A percentile compares a stretch with the other conserved stretches of the same genome.
These are phyloP conservation scores for Thamnophis sirtalis DNA, from an alignment of 2,113 vertebrate genomes.

Conservation along the genomic window DNA sequence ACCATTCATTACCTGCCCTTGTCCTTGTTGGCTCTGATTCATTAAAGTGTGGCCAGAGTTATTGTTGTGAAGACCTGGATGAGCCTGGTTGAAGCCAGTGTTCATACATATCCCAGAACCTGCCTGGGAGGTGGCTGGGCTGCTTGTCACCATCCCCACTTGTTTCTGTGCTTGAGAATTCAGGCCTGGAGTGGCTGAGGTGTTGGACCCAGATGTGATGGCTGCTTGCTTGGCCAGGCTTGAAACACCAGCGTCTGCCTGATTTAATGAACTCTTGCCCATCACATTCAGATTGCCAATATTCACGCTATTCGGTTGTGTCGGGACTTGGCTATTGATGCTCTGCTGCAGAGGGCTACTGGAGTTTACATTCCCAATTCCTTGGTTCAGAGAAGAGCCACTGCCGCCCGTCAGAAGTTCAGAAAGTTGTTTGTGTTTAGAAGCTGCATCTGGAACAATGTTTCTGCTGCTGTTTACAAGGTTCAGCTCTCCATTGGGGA, in stretches of 20 bases:
- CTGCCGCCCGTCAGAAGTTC: conserved; percentile 90
- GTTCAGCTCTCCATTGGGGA: conserved; percentile 89
- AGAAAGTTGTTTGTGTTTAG: conserved; percentile 96
- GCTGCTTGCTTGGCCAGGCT: conserved; percentile 72
- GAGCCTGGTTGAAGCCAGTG: conserved; percentile 82
- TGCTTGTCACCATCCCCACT: conserved; percentile 76
- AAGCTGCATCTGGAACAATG: conserved; percentile 87
- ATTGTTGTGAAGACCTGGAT: conserved; percentile 86
- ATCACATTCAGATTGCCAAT: conserved; percentile 72
- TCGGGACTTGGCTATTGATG: conserved; percentile 73
- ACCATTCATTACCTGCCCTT: conserved; percentile 93
- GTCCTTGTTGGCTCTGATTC: conserved; percentile 81
- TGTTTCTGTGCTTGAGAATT: conserved; percentile 88
- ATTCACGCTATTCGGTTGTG: conserved; percentile 73
- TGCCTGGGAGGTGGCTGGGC: conserved; percentile 77
- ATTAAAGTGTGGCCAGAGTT: conserved; percentile 86
- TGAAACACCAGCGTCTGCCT: conserved; percentile 71
- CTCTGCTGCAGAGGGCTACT: conserved; percentile 80
- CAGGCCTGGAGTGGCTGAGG: conserved; percentile 77
- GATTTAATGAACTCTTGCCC: conserved; percentile 84
- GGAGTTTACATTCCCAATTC: conserved; percentile 78
- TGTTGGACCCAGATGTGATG: conserved; percentile 71
- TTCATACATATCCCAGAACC: conserved; percentile 83
- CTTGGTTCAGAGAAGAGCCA: conserved; percentile 76
- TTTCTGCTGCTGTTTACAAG: conserved; percentile 82